phyloP scores from a whole-genome alignment of 92 coral and sea anemone species.

The Paragorgia papillata region DNA sequence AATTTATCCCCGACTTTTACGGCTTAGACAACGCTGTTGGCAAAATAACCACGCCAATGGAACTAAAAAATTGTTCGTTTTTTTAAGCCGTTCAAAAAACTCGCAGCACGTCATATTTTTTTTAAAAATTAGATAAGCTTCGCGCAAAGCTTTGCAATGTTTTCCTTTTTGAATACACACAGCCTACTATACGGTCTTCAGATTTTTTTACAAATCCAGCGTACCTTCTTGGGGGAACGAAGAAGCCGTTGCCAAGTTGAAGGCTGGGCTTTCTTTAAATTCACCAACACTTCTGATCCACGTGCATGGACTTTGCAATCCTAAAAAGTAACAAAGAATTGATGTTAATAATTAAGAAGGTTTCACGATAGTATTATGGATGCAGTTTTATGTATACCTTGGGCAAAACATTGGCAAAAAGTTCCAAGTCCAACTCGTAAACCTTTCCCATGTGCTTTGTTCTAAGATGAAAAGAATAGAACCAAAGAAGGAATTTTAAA shows the following conservation, averaged over 20 bases:
- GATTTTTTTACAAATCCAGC: not conserved
- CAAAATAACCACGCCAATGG: no score
- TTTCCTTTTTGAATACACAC: no score
- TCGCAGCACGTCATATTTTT: no score
- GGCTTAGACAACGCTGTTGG: no score
- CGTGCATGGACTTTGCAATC: constrained; percentile 73
- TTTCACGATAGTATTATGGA: no score
- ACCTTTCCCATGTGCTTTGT: constrained; percentile 63
- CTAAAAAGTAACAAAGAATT: constrained; percentile 50
- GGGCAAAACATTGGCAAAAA: constrained; percentile 62
- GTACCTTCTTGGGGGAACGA: constrained; percentile 71
- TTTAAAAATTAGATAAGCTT: no score
- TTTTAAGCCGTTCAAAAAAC: no score
- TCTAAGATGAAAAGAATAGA: constrained; percentile 41
- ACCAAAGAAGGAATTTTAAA: not conserved
- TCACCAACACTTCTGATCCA: constrained; percentile 81
- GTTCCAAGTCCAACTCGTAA: constrained; percentile 78
- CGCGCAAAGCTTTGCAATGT: no score
- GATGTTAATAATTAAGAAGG: no score
- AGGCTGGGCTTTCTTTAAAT: constrained; percentile 63
- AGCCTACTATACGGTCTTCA: no score
- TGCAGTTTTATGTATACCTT: constrained; percentile 52
- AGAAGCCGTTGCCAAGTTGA: constrained; percentile 76
- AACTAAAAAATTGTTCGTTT: no score
- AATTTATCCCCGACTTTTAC: no score